Percentiles rank a stretch among this genome's conserved stretches.
phyloP scores from a whole-genome alignment of 2,797 vertebrate species.

The Esox lucius region DNA sequence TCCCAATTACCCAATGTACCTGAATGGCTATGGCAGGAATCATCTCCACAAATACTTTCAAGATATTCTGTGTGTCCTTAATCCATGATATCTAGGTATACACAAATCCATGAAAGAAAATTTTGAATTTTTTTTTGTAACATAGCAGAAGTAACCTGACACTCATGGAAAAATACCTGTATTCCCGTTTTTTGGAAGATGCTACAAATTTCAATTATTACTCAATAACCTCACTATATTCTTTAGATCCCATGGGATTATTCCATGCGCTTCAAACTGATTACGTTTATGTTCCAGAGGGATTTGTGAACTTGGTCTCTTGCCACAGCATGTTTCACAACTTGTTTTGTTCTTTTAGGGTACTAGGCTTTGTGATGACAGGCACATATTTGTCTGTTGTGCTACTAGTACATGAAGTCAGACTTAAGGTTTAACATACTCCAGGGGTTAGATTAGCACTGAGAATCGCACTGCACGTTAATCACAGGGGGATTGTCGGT shows the following conservation, averaged over 20 bases:
- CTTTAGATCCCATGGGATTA: slow-evolving; percentile 5
- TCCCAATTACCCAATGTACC: neutral
- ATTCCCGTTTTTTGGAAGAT: neutral
- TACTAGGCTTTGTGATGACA: neutral
- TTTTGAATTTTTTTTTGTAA: neutral
- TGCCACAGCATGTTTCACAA: slow-evolving; percentile 28
- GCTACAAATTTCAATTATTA: neutral
- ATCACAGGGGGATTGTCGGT: neutral
- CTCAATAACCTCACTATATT: neutral
- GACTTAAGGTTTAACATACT: slow-evolving; percentile 9
- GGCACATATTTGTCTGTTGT: neutral
- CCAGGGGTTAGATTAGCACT: slow-evolving; percentile 17
- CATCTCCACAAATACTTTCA: neutral
- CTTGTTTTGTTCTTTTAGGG: slow-evolving; percentile 39
- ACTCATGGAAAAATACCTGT: neutral
- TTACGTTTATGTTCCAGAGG: slow-evolving; percentile 11
- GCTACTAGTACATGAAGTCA: neutral
- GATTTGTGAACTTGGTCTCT: slow-evolving; percentile 11
- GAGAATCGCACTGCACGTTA: slow-evolving; percentile 1
- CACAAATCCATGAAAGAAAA: neutral
- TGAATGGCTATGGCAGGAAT: neutral
- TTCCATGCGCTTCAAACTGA: slow-evolving; percentile 23
- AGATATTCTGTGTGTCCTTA: neutral
- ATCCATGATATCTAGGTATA: neutral
- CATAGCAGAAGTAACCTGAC: too few relatives aligned